Evolutionary conservation across 2,888 invertebrate species (phyloP), one percentile per base, ranked within the genome.

Genomic region (Andrena fulva): DNA sequence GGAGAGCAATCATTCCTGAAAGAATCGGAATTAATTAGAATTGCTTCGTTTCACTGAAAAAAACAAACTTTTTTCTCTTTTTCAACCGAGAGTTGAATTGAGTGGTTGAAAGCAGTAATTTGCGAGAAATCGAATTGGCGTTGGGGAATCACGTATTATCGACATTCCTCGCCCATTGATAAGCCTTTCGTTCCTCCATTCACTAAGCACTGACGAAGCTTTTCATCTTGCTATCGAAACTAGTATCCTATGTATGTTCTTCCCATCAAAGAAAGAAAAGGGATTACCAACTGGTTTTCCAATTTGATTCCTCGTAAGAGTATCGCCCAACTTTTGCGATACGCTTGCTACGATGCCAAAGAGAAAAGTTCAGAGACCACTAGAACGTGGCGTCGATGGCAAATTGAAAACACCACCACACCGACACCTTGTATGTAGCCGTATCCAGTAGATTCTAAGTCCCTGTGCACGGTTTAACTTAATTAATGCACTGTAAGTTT

Each of bases 381-480:
- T 42, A 6, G n/a, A 60, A 27, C 29, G 29, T 3, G 16, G 12
- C 33, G 31, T 35, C 72, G 20, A 35, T 16, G 24, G 29, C n/a
- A 72, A 72, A 63, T 77, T 77, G 63, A 73, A 77, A 77, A 59
- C 71, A 10, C 56, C 54, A 3, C 2, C 6, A 2, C 42, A 31
- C n/a, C 24, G 27, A 8, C 24, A 24, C 1, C 0, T 6, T 12
- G 12, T 20, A 6, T n/a, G 10, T n/a, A 27, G 48, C 35, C 52
- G n/a, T 29, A 31, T 24, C n/a, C 16, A 54, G 56, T 27, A 24
- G 7, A 72, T 56, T 64, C 72, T 2, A 20, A 52, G 16, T 8
- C 7, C 54, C 31, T 8, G n/a, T 56, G 69, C 35, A 31, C 24
- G 42, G 24, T 71, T 50, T 20, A 16, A 54, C 7, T 62, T 27